Evolutionary conservation across 1,140 invertebrate species (phyloP), one percentile per base, ranked within the genome.

Genomic region (Cepaea nemoralis): DNA sequence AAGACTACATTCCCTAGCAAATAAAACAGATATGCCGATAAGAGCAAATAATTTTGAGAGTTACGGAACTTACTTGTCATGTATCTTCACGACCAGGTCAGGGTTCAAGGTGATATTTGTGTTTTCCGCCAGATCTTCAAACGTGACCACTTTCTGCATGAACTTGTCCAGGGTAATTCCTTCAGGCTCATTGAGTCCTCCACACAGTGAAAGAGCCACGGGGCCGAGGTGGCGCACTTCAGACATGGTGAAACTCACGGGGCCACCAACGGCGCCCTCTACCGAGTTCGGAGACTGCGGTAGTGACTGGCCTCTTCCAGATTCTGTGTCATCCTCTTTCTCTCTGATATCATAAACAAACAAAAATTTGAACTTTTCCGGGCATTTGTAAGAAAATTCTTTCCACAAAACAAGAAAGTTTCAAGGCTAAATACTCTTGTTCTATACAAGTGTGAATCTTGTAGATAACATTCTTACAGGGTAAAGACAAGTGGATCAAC

Each of bases 241-340:
- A n/a, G 89, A 90, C 69, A 85, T 73, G 24, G 89, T 85, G 73
- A 88, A 87, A 66, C 82, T 87, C 67, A 87, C 87, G 16, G 88
- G 88, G 10, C 89, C 89, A 35, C 89, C 87, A 19, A 90, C 93
- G 24, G 94, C 94, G 27, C 95, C 95, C 87, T 97, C 96, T 33
- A 95, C 94, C 77, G 96, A 97, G 85, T 96, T 95, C 0, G 97
- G 97, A 70, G 96, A 98, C 87, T 98, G 97, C 1, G 97, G 96
- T 76, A 99, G 92, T 39, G 97, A 98, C 16, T 96, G 95, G 10
- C 97, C 97, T 89, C 97, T 97, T 63, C 97, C 97, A 71, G 97
- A 98, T 92, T 99, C 97, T 75, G 95, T 95, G 92, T 99, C 97
- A 89, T 98, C 97, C 89, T 98, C 97, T 81, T 92, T 90, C 48